Percentiles rank a stretch among this genome's conserved stretches.
phyloP scores from a whole-genome alignment of 2,797 vertebrate species.

The Borostomias antarcticus region DNA sequence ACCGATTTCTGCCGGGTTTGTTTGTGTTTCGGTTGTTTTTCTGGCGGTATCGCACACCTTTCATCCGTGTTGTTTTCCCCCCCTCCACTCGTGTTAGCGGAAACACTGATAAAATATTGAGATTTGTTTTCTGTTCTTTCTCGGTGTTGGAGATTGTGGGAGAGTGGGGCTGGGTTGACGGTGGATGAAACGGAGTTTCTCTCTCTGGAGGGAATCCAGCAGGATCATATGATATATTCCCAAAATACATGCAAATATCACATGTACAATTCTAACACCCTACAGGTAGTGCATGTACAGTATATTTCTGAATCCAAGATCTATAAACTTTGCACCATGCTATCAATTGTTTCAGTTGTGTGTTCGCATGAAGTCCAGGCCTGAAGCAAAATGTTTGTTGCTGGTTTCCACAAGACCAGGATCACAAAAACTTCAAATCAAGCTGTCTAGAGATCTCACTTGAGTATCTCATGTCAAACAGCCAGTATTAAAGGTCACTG shows the following conservation, averaged over 20 bases:
- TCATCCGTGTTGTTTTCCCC: conserved; percentile 33
- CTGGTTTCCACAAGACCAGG: too few relatives aligned
- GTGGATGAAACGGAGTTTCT: neutral
- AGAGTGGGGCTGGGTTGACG: neutral
- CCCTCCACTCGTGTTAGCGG: conserved; percentile 26
- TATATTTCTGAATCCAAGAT: too few relatives aligned
- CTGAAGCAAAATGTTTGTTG: too few relatives aligned
- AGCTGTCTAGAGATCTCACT: too few relatives aligned
- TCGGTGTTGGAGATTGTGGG: neutral
- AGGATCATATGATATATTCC: neutral
- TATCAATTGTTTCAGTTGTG: too few relatives aligned
- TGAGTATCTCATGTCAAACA: neutral
- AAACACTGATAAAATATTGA: conserved; percentile 19
- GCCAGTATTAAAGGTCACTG: neutral
- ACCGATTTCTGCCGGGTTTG: neutral
- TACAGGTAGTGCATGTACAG: too few relatives aligned
- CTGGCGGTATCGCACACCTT: conserved; percentile 11
- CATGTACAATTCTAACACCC: too few relatives aligned
- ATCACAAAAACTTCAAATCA: neutral
- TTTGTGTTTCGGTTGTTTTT: conserved; percentile 17
- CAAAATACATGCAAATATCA: neutral
- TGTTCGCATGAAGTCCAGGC: too few relatives aligned
- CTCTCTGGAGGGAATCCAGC: neutral
- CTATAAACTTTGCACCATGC: too few relatives aligned
- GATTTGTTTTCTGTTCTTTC: neutral